A percentile compares a stretch with the other conserved stretches of the same genome.
Evolutionary conservation across 2,797 vertebrate genomes (phyloP).

Genomic region (Discoglossus pictus): DNA sequence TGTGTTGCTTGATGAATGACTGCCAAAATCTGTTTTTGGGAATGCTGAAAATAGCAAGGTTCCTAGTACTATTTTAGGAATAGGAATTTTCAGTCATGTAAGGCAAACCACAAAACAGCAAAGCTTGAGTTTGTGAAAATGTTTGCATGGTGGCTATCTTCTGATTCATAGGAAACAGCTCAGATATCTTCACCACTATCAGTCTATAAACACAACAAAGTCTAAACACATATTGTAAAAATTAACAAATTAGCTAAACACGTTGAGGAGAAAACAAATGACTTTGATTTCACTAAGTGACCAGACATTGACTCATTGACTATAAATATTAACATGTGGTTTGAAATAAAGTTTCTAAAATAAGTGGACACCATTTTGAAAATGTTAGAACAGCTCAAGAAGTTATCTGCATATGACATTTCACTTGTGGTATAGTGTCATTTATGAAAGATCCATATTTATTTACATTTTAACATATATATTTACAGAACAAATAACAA

Average conservation of each 20-base stretch:
- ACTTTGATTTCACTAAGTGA: conserved; percentile 26
- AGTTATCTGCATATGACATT: too few species aligned
- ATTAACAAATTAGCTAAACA: conserved; percentile 34
- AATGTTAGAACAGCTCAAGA: too few species aligned
- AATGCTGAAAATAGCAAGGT: conserved; percentile 33
- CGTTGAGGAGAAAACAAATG: conserved; percentile 15
- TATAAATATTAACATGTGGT: conserved; percentile 40
- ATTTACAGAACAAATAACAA: too few species aligned
- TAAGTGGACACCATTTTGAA: conserved; percentile 27
- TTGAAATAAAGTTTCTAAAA: conserved; percentile 33
- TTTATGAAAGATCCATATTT: too few species aligned
- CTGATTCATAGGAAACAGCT: conserved; percentile 11
- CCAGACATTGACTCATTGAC: conserved; percentile 30
- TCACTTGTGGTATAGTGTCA: too few species aligned
- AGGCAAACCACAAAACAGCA: conserved; percentile 42
- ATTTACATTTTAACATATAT: too few species aligned
- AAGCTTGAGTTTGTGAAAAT: conserved; percentile 12
- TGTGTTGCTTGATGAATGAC: conserved; percentile 11
- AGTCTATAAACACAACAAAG: conserved; percentile 9
- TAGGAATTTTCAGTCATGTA: conserved; percentile 34
- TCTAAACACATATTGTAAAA: conserved; percentile 22
- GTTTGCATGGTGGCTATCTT: conserved; percentile 22
- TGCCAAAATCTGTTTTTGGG: conserved; percentile 29
- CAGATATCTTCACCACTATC: too few species aligned
- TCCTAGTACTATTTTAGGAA: conserved; percentile 37